Evolutionary conservation across 2,113 vertebrate species (phyloP), one percentile per base, ranked within the genome.

Genomic region (Melierax canorus): DNA sequence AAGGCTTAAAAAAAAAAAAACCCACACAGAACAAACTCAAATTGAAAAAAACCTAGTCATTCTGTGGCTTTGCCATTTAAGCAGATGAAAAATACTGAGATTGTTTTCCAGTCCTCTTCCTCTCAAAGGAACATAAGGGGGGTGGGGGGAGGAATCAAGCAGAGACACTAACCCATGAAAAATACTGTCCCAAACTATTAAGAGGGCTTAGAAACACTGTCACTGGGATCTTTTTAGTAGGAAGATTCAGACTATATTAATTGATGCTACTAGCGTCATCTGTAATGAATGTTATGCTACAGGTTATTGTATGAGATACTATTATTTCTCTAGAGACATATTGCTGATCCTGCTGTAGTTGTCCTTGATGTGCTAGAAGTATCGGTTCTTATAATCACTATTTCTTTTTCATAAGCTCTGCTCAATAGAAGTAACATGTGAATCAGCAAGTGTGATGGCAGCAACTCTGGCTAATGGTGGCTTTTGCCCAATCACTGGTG

Each of bases 371-470:
- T 82, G 45, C 64, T 68, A 8, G 36, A 90, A 26, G n/a, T 63
- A 63, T 56, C 60, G 17, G n/a, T 96, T 38, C 84, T 95, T 91
- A 94, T 56, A 87, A 94, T 53, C 41, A 90, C 32, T 45, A 5
- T 71, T 72, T 94, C 94, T 94, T 51, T 97, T 91, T 91, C 92
- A 74, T 55, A 96, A 99, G 99, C 92, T 99, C 26, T 99, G 99
- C 91, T 99, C 99, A 93, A 99, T 99, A 77, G 99, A 99, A 98
- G 99, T 99, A 92, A 99, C 99, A 10, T 99, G 99, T 88, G 99
- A 99, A 94, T 99, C 99, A 14, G 99, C 99, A 81, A 99, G 99
- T 62, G 99, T 99, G 94, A 99, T 99, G 99, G 99, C 99, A 12
- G 99, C 99, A 11, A 99, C 99, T 10, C 96, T 99, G 97, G 99